A percentile compares a stretch with the other conserved stretches of the same genome.
These are phyloP conservation scores for Fratercula arctica DNA, from an alignment of 2,797 vertebrate genomes.

Conservation along the genomic window DNA sequence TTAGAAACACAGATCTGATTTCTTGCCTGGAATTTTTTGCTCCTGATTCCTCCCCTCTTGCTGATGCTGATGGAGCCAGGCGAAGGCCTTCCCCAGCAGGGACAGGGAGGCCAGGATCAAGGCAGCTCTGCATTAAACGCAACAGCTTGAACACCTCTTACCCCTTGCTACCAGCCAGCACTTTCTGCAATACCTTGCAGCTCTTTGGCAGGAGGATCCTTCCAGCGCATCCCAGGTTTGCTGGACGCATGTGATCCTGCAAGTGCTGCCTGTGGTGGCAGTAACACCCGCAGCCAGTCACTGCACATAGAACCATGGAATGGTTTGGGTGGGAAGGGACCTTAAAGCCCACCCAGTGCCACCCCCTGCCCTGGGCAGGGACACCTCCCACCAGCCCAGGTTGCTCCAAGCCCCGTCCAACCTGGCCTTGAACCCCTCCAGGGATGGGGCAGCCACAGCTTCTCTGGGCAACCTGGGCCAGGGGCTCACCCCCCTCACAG, in stretches of 20 bases:
- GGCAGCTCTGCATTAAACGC: not conserved
- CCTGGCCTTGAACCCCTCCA: too few species aligned
- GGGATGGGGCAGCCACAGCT: too few species aligned
- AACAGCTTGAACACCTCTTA: not conserved
- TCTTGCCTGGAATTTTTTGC: not conserved
- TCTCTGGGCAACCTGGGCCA: too few species aligned
- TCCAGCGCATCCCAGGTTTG: not conserved
- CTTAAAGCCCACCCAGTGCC: not conserved
- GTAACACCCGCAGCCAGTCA: rapidly evolving
- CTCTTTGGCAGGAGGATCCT: not conserved
- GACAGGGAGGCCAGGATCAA: not conserved
- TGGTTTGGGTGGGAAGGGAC: not conserved
- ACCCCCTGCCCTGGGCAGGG: not conserved
- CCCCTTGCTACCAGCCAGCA: not conserved
- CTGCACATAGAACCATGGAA: not conserved
- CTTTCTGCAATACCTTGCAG: not conserved
- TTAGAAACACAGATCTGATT: not conserved
- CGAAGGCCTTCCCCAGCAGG: not conserved
- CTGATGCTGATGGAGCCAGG: not conserved
- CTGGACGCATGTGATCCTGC: not conserved
- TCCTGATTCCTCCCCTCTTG: not conserved
- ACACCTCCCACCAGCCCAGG: not conserved
- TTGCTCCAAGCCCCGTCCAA: too few species aligned
- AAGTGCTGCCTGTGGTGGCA: rapidly evolving
- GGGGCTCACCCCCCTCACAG: too few species aligned